Evolutionary conservation across 2,113 vertebrate species (phyloP).

Genomic region (Hepsetus odoe): DNA sequence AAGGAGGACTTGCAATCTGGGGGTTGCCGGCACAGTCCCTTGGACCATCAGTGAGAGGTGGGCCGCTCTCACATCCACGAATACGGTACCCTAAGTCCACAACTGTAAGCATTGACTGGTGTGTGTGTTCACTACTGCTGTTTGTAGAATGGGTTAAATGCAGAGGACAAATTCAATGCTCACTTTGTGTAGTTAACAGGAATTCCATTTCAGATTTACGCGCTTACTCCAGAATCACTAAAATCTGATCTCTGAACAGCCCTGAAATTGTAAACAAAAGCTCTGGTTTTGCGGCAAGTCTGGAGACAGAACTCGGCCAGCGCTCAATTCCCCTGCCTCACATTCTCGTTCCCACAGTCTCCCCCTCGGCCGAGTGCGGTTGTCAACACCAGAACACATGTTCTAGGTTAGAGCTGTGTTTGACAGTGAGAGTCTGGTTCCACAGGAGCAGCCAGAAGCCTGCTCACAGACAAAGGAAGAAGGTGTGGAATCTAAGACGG

Average conservation of each 20-base stretch:
- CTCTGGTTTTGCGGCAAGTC: slow-evolving; percentile 28
- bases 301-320: slow-evolving; percentile 36
- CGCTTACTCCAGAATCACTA: not conserved
- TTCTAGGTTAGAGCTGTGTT: slow-evolving; percentile 44
- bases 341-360: slow-evolving; percentile 18
- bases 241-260: slow-evolving; percentile 35
- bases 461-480: not conserved
- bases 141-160: too few relatives aligned
- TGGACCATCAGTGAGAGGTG: too few relatives aligned
- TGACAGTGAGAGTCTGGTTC: slow-evolving; percentile 32
- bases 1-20: too few relatives aligned
- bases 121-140: too few relatives aligned
- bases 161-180: too few relatives aligned
- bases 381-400: slow-evolving; percentile 40
- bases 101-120: too few relatives aligned
- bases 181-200: too few relatives aligned
- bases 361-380: slow-evolving; percentile 26
- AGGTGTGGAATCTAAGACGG: slow-evolving; percentile 44
- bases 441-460: not conserved
- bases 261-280: slow-evolving; percentile 26
- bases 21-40: too few relatives aligned
- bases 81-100: too few relatives aligned
- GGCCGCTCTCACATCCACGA: too few relatives aligned
- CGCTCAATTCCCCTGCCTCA: slow-evolving; percentile 18
- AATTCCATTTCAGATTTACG: too few relatives aligned